phyloP scores from a whole-genome alignment of 2,888 invertebrate genomes.

The Malthinus seriepunctatus region DNA sequence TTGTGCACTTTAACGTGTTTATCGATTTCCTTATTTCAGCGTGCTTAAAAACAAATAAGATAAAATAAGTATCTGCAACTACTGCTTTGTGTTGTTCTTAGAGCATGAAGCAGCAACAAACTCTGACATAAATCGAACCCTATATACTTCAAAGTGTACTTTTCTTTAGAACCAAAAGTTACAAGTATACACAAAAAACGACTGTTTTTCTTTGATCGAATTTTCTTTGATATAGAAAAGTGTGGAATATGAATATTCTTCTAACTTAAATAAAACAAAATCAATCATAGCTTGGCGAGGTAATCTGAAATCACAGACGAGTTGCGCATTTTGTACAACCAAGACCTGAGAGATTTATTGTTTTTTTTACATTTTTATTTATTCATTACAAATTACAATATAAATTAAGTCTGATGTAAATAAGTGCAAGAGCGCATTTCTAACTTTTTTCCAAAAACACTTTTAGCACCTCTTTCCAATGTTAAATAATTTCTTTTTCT shows the following conservation, averaged over 20 bases:
- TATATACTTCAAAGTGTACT: slow-evolving; percentile 27
- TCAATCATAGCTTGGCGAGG: slow-evolving; percentile 40
- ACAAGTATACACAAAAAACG: slow-evolving; percentile 23
- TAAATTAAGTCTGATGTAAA: too few relatives aligned
- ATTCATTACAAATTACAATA: too few relatives aligned
- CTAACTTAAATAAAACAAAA: slow-evolving; percentile 41
- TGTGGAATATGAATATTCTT: slow-evolving; percentile 43
- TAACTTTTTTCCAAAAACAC: too few relatives aligned
- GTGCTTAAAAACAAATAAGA: slow-evolving; percentile 1
- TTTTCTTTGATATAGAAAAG: slow-evolving; percentile 44
- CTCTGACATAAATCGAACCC: slow-evolving; percentile 28
- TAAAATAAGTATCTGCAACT: slow-evolving; percentile 12
- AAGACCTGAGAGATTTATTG: slow-evolving; percentile 21
- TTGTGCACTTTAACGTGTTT: too few relatives aligned
- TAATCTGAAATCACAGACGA: slow-evolving; percentile 40
- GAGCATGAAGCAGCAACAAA: slow-evolving; percentile 21
- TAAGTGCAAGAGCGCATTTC: too few relatives aligned
- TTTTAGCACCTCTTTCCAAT: too few relatives aligned
- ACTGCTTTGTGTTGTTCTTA: slow-evolving; percentile 17
- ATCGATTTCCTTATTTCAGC: too few relatives aligned
- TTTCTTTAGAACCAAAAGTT: too few relatives aligned
- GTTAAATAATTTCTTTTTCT: too few relatives aligned
- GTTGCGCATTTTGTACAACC: slow-evolving; percentile 28
- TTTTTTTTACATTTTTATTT: too few relatives aligned
- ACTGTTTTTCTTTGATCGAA: slow-evolving; percentile 41